These are phyloP conservation scores for Eilema caniola DNA, from an alignment of 2,888 invertebrate species.

Conservation along the genomic window DNA sequence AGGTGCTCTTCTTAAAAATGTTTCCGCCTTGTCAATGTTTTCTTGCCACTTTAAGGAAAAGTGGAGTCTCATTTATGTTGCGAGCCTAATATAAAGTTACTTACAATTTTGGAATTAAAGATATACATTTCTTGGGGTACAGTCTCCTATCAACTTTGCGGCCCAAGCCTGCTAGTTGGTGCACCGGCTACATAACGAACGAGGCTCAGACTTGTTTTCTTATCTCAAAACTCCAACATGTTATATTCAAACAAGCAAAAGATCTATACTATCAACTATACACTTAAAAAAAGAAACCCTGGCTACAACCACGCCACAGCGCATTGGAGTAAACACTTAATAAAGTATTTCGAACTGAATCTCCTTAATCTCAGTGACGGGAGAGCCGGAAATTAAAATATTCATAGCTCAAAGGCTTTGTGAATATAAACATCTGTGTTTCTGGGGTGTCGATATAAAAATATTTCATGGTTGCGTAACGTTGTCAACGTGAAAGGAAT, in stretches of 20 bases:
- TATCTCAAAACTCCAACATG: no score
- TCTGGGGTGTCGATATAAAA: slow-evolving; percentile 44
- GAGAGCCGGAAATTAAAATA: slow-evolving; percentile 55
- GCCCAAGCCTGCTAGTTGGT: no score
- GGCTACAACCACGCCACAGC: slow-evolving; percentile 22
- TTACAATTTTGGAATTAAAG: background rate
- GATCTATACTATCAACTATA: no score
- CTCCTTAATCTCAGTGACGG: slow-evolving; percentile 51
- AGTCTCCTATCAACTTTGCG: no score
- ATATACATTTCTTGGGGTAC: background rate
- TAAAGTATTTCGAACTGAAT: slow-evolving; percentile 46
- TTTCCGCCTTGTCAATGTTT: slow-evolving; percentile 2
- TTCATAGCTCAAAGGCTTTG: slow-evolving; percentile 52
- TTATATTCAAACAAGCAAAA: no score
- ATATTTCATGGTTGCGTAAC: slow-evolving; percentile 30
- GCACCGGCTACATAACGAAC: no score
- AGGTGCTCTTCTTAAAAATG: background rate
- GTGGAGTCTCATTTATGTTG: background rate
- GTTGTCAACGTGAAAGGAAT: slow-evolving; percentile 19
- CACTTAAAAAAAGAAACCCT: slow-evolving; percentile 18
- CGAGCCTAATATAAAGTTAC: background rate
- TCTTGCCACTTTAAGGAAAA: background rate
- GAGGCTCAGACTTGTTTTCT: no score
- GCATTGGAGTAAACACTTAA: slow-evolving; percentile 43
- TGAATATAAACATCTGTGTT: slow-evolving; percentile 52